These are phyloP conservation scores for Trypoxylon attenuatum DNA, from an alignment of 2,888 invertebrate species.

Conservation along the genomic window DNA sequence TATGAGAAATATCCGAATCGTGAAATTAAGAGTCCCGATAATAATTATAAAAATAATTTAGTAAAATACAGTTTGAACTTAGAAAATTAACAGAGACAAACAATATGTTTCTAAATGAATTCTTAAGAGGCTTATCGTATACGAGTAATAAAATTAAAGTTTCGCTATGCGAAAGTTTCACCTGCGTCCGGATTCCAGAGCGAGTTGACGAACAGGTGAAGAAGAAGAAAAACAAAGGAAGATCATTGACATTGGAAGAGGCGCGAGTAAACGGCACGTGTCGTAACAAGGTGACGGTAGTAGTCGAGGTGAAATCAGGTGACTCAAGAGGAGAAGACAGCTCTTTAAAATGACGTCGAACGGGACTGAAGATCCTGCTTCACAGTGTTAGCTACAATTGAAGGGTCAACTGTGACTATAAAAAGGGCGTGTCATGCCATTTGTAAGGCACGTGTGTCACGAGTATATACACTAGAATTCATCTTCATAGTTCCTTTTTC, in stretches of 20 bases:
- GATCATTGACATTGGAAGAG: too few relatives aligned
- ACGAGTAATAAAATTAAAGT: too few relatives aligned
- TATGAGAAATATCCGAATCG: too few relatives aligned
- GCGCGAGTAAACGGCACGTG: conserved; percentile 66
- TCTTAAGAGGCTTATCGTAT: too few relatives aligned
- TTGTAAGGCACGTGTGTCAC: conserved; percentile 18
- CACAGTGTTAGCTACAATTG: conserved; percentile 12
- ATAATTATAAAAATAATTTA: too few relatives aligned
- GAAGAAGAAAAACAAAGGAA: conserved; percentile 26
- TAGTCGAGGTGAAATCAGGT: conserved; percentile 37
- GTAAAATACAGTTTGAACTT: too few relatives aligned
- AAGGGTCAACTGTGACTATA: conserved; percentile 44
- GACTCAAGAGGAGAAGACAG: conserved; percentile 6
- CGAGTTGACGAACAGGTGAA: conserved; percentile 11
- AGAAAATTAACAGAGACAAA: too few relatives aligned
- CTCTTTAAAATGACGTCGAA: conserved; percentile 26
- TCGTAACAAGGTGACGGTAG: conserved; percentile 43
- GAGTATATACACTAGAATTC: too few relatives aligned
- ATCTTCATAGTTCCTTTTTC: too few relatives aligned
- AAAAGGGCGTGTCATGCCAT: conserved; percentile 46
- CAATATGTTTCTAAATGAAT: too few relatives aligned
- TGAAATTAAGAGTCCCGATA: too few relatives aligned
- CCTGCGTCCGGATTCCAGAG: background rate
- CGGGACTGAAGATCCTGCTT: conserved; percentile 10
- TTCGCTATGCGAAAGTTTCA: too few relatives aligned